Base-by-base conservation (phyloP, 2,888 invertebrate species). In the Cryptus viduatorius region DNA sequence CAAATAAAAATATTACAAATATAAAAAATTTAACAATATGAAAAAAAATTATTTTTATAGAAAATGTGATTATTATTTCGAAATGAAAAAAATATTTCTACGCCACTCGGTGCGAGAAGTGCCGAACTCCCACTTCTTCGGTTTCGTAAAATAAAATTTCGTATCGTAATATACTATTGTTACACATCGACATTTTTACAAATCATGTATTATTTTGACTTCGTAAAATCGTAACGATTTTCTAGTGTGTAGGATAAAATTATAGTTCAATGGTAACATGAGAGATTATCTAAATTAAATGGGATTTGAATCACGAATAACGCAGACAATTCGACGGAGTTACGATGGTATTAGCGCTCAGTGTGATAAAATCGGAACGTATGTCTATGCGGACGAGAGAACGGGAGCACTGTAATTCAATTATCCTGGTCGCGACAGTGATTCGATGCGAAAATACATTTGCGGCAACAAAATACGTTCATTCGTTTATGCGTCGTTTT, bases 271-370 rank as follows among this genome's bases (percentile, higher is more conserved):
- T 64, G 5, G 31, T 37, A n/a, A 31, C 5, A 10, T 4, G 16
- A 50, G 10, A 14, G 48, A 37, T 31, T 31, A 81, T 75, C 71
- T 37, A 44, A 83, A 86, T 81, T 77, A 67, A 78, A 79, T 69
- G 69, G 50, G 79, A 81, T 83, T 86, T 73, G 75, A 83, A 83
- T 86, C 67, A 50, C 65, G 79, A 65, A 81, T 76, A 77, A 79
- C 76, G 76, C 59, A 69, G 69, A 24, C 3, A 24, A 64, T 56
- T 37, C 77, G 19, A 64, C 64, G 44, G 29, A 59, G 64, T 48
- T 56, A 50, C 61, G 64, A 75, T 19, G 69, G 46, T 65, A 48
- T 14, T 10, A 46, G 61, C 46, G 64, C 24, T 4, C 75, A 53
- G 50, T 31, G 3, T 16, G 5, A 61, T 67, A 42, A 69, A 69